Base-by-base conservation (phyloP, 2,113 vertebrate genomes). In the Amazona vittata region DNA sequence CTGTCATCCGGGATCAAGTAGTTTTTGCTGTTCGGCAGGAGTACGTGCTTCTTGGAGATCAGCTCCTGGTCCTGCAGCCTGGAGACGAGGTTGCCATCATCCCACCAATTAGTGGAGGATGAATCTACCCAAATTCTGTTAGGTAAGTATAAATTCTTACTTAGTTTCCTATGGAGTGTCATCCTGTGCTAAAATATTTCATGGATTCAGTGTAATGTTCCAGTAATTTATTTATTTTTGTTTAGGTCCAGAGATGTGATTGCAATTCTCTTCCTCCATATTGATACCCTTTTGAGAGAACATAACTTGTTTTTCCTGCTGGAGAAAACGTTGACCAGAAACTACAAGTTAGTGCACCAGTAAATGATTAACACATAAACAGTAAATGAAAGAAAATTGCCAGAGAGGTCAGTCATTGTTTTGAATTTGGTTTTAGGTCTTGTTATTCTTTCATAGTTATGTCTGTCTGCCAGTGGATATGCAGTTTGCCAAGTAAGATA, bases 31-130 rank as follows among this genome's bases (percentile, higher is more conserved):
- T 99, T 78, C 96, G 98, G 63, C 99, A 99, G 78, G 98, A 99
- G 83, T 99, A 99, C 98, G 98, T 99, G 85, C 89, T 98, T 75
- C 96, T 99, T 41, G 98, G 98, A 53, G 98, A 99, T 83, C 98
- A 99, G 78, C 81, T 97, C 15, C 86, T 99, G 85, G 96, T 90
- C 21, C 97, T 99, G 57, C 97, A 95, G 11, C 95, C 99, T 10
- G 98, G 99, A 41, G 99, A 99, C 74, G 99, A 99, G 97, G 97
- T 99, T n/a, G 99, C 99, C 5, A 92, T 99, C 84, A 99, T 99
- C 81, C 99, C 99, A 33, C 99, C 99, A 0, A 98, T 99, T 49
- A 99, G 99, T 26, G 99, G 99, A 92, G 99, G 99, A 18, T 99
- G 98, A 86, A 16, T 57, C 37, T 65, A 44, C 75, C 83, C 25